Evolutionary conservation across 1,140 invertebrate species (phyloP), one percentile per base, ranked within the genome.

Genomic region (Nasonia longicornis): DNA sequence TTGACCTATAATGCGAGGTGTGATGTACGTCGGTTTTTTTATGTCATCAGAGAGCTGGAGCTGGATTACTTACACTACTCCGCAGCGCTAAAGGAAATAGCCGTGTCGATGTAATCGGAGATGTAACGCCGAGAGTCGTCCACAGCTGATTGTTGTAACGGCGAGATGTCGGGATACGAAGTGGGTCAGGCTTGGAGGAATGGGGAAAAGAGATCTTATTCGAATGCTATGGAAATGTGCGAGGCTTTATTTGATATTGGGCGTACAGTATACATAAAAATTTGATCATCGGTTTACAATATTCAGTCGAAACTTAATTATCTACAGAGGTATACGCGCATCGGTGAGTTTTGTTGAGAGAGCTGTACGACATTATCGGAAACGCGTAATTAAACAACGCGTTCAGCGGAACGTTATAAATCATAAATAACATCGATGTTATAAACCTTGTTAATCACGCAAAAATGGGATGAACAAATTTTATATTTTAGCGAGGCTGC

Each of bases 1-100:
- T 58, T 58, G 52, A 58, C 52, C 52, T 58, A 42, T 42, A 58
- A 58, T 58, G 52, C 52, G 52, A 58, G 52, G 52, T 58, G 52
- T 58, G 52, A 58, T 58, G 52, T 58, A 12, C 64, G 64, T 26
- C 26, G 10, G 26, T 0, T 67, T 67, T 67, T 64, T 48, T 48
- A 48, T 48, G 45, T 48, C 63, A 64, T 22, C 63, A 16, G 20
- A 35, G 31, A 35, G 31, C 31, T 35, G 31, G 31, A 42, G 1
- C 38, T 4, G 38, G 38, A 42, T 42, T 42, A 42, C 38, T 42
- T 42, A 10, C 7, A 42, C 10, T 42, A 8, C 38, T 42, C 38
- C 10, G 38, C 31, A 35, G 31, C 31, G 31, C 7, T 42, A 42
- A 42, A 42, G 38, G 20, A 58, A 20, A 58, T 16, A 58, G 45